phyloP scores from a whole-genome alignment of 2,113 vertebrate genomes.

The Phodopus roborovskii region DNA sequence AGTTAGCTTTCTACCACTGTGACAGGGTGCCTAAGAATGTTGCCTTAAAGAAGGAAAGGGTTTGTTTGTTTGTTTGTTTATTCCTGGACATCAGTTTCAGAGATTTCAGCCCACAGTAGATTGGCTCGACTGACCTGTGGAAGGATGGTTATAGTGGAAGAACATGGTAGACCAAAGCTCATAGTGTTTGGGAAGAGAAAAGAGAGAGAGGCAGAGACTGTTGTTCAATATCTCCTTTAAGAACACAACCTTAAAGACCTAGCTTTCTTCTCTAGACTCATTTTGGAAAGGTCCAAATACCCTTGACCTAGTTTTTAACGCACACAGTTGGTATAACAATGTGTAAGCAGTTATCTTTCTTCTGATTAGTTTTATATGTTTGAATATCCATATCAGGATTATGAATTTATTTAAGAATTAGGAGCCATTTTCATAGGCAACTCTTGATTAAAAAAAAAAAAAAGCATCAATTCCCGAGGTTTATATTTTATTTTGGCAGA shows the following conservation, averaged over 20 bases:
- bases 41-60: background rate
- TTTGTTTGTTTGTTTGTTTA: background rate
- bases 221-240: background rate
- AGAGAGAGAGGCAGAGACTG: background rate
- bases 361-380: background rate
- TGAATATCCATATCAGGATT: background rate
- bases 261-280: background rate
- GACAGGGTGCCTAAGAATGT: background rate
- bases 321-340: too few relatives aligned
- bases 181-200: background rate
- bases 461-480: background rate
- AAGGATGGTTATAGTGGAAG: background rate
- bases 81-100: background rate
- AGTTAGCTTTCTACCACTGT: background rate
- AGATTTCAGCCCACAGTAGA: background rate
- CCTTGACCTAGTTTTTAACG: background rate
- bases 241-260: background rate
- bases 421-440: background rate
- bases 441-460: background rate
- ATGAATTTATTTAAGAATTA: background rate
- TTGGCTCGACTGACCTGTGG: background rate
- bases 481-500: background rate
- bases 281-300: background rate
- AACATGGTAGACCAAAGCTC: background rate
- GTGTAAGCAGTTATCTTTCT: background rate